A percentile compares a stretch with the other conserved stretches of the same genome.
phyloP scores from a whole-genome alignment of 2,888 invertebrate genomes.

The Alsophila aescularia region DNA sequence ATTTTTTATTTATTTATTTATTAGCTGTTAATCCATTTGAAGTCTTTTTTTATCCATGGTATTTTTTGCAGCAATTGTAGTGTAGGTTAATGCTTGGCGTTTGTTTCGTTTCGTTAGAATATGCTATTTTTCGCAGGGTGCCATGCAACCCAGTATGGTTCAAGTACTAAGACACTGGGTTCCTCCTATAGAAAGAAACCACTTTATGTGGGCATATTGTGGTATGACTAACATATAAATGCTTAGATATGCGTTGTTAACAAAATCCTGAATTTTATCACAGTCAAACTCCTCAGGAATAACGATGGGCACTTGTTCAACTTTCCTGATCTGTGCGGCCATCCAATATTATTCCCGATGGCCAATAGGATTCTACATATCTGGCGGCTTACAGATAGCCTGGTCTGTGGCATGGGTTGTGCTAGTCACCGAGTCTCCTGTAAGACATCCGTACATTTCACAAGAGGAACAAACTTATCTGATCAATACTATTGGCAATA shows the following conservation, averaged over 20 bases:
- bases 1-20: too few species aligned
- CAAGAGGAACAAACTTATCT: slow-evolving; percentile 86
- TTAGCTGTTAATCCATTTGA: too few species aligned
- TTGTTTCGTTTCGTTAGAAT: not conserved
- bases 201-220: slow-evolving; percentile 80
- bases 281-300: slow-evolving; percentile 52
- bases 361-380: slow-evolving; percentile 87
- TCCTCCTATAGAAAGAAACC: slow-evolving; percentile 74
- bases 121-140: slow-evolving; percentile 56
- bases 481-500: slow-evolving; percentile 79
- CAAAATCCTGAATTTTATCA: not conserved
- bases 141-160: slow-evolving; percentile 79
- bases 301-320: slow-evolving; percentile 86
- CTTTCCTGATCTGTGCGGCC: slow-evolving; percentile 86
- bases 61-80: too few species aligned
- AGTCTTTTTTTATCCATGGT: too few species aligned
- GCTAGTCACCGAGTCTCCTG: slow-evolving; percentile 86
- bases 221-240: too few species aligned
- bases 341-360: slow-evolving; percentile 86
- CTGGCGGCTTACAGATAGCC: slow-evolving; percentile 79
- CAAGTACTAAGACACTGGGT: slow-evolving; percentile 76
- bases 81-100: too few species aligned
- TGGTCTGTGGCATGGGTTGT: slow-evolving; percentile 84
- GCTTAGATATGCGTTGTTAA: too few species aligned
- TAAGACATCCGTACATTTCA: slow-evolving; percentile 84